These are phyloP conservation scores for Choreutis nemorana DNA, from an alignment of 2,888 invertebrate genomes.

Conservation along the genomic window DNA sequence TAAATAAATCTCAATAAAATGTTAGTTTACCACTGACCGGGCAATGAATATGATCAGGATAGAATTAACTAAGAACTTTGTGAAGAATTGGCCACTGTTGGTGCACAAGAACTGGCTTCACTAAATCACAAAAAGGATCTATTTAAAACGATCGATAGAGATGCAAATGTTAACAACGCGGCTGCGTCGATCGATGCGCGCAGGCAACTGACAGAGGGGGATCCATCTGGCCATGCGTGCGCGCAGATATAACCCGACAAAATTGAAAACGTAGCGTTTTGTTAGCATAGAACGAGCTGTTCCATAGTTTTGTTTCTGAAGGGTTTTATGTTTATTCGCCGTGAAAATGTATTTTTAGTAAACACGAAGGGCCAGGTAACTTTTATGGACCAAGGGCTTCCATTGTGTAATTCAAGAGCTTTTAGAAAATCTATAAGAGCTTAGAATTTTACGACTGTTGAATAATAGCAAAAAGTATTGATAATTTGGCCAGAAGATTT, in stretches of 20 bases:
- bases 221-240: constrained; percentile 42
- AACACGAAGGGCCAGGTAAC: constrained; percentile 52
- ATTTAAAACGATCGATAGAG: constrained; percentile 35
- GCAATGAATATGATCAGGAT: not conserved
- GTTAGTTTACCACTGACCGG: not conserved
- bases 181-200: constrained; percentile 42
- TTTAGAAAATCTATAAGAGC: too few relatives aligned
- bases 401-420: too few relatives aligned
- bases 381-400: constrained; percentile 45
- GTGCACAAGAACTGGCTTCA: constrained; percentile 11
- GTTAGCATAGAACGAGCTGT: not conserved
- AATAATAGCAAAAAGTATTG: too few relatives aligned
- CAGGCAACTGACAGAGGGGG: constrained; percentile 51
- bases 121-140: constrained; percentile 30
- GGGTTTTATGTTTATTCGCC: constrained; percentile 46
- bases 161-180: constrained; percentile 15
- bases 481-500: too few relatives aligned
- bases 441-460: too few relatives aligned
- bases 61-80: not conserved
- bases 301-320: constrained; percentile 15
- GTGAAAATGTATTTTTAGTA: constrained; percentile 59
- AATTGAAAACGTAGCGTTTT: constrained; percentile 20
- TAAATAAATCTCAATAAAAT: not conserved
- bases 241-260: constrained; percentile 35
- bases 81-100: constrained; percentile 14